Base-by-base conservation (phyloP, 2,113 vertebrate species). In the Indri indri region DNA sequence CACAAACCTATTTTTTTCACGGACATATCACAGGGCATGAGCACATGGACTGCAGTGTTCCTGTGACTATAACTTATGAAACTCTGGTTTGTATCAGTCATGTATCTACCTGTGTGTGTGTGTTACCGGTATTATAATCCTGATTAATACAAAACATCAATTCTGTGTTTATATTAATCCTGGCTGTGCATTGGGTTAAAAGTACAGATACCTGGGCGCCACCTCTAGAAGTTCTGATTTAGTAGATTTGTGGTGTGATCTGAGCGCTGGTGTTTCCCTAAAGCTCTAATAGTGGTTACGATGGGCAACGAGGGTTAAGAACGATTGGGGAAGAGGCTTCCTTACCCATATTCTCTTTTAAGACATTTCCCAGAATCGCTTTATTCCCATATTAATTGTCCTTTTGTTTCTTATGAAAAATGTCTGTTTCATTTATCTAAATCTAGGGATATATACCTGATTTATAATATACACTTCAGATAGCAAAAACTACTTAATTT, bases 1-100 rank as follows among this genome's bases (percentile, higher is more conserved):
- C 37, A 54, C 16, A 47, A 68, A 5, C 16, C 1, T 7, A 5
- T 30, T 52, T 77, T 45, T 32, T 8, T 5, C 52, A 8, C 5
- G 27, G 16, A 37, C 17, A 8, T 0, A 3, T 50, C 17, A 4
- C 17, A 30, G 30, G 9, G 9, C 2, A 6, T 10, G 32, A 50
- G 9, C 1, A 14, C 9, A 10, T 1, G 11, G 12, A 5, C 3
- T 16, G 1, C 47, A 16, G 1, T 13, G 52, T 7, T 61, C 17
- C 30, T 37, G 16, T 12, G 34, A 32, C 22, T 30, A 17, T 1
- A 57, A 17, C 4, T 52, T 47, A 22, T 5, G 59, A 25, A 37
- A 68, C 14, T 32, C 37, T 27, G 20, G 11, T 27, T 42, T 32
- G 12, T 50, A 22, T 57, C 4, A 2, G 27, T 70, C 54, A 12